Conservation (phyloP, 2,888 invertebrate genomes). For the Deroplatys truncata region DNA sequence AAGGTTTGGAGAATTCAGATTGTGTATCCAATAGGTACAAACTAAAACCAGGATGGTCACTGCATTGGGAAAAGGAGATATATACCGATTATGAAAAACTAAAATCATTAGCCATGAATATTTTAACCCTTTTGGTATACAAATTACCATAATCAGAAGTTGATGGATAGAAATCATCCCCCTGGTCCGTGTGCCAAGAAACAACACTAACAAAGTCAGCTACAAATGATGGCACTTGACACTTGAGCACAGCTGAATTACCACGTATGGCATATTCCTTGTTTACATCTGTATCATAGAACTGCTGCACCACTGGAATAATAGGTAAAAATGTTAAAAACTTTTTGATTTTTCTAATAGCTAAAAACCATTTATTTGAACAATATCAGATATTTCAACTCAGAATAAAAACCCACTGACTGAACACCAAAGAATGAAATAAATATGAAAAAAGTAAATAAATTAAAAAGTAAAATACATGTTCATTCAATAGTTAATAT, state of each 20-base stretch:
- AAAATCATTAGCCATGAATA: background rate
- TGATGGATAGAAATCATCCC: slow-evolving; percentile 62
- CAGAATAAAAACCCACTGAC: background rate
- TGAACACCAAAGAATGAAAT: background rate
- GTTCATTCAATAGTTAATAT: background rate
- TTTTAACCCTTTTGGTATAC: background rate
- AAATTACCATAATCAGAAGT: slow-evolving; percentile 30
- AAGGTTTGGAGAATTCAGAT: background rate
- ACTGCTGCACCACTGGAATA: slow-evolving; percentile 69
- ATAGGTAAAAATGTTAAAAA: background rate
- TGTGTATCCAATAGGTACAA: background rate
- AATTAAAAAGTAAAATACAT: background rate
- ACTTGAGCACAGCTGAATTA: slow-evolving; percentile 83
- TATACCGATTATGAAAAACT: too few relatives aligned
- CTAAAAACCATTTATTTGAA: background rate
- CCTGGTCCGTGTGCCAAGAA: slow-evolving; percentile 80
- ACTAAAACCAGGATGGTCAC: background rate
- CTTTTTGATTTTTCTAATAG: background rate
- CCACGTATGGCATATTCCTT: slow-evolving; percentile 88
- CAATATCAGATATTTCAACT: too few relatives aligned
- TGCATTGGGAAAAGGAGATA: background rate
- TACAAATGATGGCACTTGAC: slow-evolving; percentile 88
- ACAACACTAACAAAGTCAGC: slow-evolving; percentile 86
- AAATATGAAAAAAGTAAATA: background rate
- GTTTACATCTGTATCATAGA: slow-evolving; percentile 78